A percentile compares a stretch with the other conserved stretches of the same genome.
Conservation (phyloP, 2,113 vertebrate species). For the Anser brachyrhynchus region DNA sequence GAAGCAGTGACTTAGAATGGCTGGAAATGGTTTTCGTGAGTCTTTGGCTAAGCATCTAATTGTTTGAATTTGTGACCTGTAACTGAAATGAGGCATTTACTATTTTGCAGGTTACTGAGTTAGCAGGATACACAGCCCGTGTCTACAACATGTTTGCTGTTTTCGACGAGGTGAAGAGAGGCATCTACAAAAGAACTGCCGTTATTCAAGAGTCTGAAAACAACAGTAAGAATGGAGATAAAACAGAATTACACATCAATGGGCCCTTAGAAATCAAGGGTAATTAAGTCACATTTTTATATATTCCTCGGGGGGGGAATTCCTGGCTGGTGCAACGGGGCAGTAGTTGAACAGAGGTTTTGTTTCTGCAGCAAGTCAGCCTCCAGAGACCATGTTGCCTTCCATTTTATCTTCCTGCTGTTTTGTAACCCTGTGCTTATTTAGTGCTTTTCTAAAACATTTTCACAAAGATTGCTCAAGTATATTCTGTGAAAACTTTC, state of each 20-base stretch:
- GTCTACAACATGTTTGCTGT: slow-evolving; percentile 96
- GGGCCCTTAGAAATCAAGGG: slow-evolving; percentile 91
- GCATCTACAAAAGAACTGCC: slow-evolving; percentile 89
- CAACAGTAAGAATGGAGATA: slow-evolving; percentile 73
- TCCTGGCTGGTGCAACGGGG: background rate
- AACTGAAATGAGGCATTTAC: background rate
- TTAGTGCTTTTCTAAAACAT: background rate
- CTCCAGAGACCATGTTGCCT: background rate
- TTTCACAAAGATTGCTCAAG: background rate
- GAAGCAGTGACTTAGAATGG: background rate
- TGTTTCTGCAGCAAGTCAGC: background rate
- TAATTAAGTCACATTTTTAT: slow-evolving; percentile 59
- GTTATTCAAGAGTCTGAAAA: slow-evolving; percentile 71
- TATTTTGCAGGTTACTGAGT: slow-evolving; percentile 88
- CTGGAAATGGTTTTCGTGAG: background rate
- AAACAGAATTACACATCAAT: slow-evolving; percentile 79
- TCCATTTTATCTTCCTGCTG: background rate
- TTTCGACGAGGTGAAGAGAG: slow-evolving; percentile 94
- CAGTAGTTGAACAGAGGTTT: background rate
- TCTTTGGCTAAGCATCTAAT: background rate
- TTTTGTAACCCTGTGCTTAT: background rate
- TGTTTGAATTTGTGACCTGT: background rate
- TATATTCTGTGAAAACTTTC: background rate
- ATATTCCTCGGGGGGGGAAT: background rate
- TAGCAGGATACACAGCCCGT: slow-evolving; percentile 95